phyloP scores from a whole-genome alignment of 1,140 invertebrate genomes.

The Drosophila teissieri region DNA sequence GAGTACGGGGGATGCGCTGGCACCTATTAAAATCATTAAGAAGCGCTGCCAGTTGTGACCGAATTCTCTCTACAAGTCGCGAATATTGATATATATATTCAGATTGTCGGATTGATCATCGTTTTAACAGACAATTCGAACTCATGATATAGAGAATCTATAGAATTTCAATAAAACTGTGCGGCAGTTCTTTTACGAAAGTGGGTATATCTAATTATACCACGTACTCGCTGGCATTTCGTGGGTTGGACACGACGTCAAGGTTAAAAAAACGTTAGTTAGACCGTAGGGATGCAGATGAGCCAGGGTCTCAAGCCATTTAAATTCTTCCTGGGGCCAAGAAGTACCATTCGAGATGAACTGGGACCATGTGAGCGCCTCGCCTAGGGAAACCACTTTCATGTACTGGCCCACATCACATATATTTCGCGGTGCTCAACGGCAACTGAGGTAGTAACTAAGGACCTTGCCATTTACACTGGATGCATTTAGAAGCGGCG shows the following conservation, averaged over 20 bases:
- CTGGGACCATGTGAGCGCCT: neutral
- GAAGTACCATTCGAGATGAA: neutral
- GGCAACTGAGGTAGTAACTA: neutral
- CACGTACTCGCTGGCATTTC: neutral
- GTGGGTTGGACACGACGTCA: neutral
- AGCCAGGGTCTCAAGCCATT: neutral
- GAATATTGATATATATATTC: neutral
- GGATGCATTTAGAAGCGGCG: too few species aligned
- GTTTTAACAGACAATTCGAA: neutral
- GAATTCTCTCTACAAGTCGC: neutral
- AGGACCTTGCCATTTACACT: neutral
- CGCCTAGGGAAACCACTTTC: neutral
- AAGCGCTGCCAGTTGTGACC: neutral
- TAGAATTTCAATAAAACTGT: neutral
- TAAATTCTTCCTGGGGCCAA: neutral
- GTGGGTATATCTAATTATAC: neutral
- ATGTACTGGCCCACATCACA: neutral
- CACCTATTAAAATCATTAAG: too few species aligned
- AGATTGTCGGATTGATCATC: neutral
- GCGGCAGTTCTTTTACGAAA: neutral
- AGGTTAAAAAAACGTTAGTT: neutral
- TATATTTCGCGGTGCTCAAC: neutral
- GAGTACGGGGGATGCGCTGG: too few species aligned
- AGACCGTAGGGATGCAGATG: neutral
- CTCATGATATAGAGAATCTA: neutral